These are phyloP conservation scores for Sterna hirundo DNA, from an alignment of 2,113 vertebrate species.

Conservation along the genomic window DNA sequence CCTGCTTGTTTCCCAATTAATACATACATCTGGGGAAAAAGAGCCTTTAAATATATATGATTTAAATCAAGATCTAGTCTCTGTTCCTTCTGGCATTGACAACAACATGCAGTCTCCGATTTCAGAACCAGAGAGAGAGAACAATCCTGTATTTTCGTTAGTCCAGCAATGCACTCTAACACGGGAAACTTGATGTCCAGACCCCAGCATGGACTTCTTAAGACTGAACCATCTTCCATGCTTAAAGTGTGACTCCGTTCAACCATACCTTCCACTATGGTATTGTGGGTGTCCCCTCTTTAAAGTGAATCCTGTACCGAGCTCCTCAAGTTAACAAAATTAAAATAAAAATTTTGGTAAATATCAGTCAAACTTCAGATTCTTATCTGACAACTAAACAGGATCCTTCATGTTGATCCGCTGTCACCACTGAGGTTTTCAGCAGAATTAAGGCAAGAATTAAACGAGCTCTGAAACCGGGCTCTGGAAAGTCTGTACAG, in stretches of 20 bases:
- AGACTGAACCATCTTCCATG: not conserved
- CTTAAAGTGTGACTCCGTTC: not conserved
- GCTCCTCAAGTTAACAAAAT: not conserved
- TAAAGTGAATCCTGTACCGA: not conserved
- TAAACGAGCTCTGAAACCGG: not conserved
- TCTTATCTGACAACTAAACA: not conserved
- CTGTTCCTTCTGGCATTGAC: not conserved
- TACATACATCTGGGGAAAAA: not conserved
- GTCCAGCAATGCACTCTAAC: not conserved
- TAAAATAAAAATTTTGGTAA: not conserved
- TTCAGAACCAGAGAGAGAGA: not conserved
- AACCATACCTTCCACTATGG: not conserved
- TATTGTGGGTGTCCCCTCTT: not conserved
- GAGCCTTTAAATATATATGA: not conserved
- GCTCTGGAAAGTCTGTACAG: not conserved
- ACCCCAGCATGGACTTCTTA: not conserved
- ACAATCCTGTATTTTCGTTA: not conserved
- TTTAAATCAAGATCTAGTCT: not conserved
- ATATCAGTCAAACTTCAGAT: not conserved
- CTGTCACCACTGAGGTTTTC: not conserved
- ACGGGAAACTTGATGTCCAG: fast-evolving
- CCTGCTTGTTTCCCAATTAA: not conserved
- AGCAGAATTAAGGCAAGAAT: not conserved
- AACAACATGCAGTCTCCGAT: not conserved
- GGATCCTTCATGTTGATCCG: fast-evolving